These are phyloP conservation scores for Gymnogyps californianus DNA, from an alignment of 2,113 vertebrate species.

Conservation along the genomic window DNA sequence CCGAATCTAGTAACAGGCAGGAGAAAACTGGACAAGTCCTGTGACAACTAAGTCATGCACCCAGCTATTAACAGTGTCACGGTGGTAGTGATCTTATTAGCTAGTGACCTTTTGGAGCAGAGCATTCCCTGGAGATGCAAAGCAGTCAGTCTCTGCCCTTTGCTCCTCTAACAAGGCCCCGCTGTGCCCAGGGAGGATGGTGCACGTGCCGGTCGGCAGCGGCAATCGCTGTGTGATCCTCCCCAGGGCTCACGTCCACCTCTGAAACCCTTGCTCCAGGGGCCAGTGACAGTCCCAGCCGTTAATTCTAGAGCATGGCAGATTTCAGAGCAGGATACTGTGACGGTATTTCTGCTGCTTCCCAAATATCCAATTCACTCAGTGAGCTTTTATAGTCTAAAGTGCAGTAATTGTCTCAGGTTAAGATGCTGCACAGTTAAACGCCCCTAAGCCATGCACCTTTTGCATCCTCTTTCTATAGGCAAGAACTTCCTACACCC, in stretches of 20 bases:
- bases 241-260: not conserved
- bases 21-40: not conserved
- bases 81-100: not conserved
- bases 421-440: not conserved
- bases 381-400: not conserved
- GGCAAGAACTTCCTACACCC: not conserved
- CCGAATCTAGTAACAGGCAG: not conserved
- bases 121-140: not conserved
- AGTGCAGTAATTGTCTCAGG: not conserved
- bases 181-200: not conserved
- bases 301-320: accelerated
- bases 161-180: not conserved
- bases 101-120: not conserved
- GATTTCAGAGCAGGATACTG: not conserved
- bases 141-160: not conserved
- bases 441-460: accelerated
- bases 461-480: not conserved
- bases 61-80: not conserved
- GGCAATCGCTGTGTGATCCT: accelerated
- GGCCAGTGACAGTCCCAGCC: no score
- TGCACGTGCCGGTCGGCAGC: accelerated
- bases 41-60: not conserved
- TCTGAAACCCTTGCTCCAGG: not conserved
- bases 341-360: not conserved
- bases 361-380: not conserved